A percentile compares a stretch with the other conserved stretches of the same genome.
phyloP scores from a whole-genome alignment of 2,113 vertebrate genomes.

The Rhagologus leucostigma region DNA sequence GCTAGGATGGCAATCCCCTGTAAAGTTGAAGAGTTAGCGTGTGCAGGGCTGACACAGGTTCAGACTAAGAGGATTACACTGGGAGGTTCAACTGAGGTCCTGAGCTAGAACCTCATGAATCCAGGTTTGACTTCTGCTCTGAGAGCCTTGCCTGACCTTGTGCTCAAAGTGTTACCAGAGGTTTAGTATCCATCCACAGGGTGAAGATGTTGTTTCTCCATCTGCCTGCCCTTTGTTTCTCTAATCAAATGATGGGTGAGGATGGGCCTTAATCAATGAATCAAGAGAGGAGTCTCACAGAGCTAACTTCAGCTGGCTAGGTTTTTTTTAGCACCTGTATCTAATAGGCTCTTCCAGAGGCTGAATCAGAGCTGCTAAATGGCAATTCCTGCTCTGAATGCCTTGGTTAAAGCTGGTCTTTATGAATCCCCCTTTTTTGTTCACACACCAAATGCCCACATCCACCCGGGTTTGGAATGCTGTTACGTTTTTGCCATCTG shows the following conservation, averaged over 20 bases:
- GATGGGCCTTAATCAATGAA: background rate
- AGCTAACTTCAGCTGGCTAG: background rate
- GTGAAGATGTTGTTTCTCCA: background rate
- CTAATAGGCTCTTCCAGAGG: background rate
- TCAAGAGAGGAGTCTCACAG: background rate
- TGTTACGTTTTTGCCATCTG: background rate
- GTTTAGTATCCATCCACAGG: background rate
- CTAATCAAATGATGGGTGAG: background rate
- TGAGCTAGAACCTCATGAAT: background rate
- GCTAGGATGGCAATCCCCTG: background rate
- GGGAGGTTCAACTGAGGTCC: background rate
- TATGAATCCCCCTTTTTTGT: background rate
- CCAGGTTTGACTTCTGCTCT: background rate
- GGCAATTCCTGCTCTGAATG: background rate
- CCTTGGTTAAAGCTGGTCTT: background rate
- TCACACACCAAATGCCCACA: background rate
- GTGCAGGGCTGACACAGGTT: background rate
- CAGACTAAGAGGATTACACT: background rate
- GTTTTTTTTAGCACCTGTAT: background rate
- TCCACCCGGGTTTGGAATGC: background rate
- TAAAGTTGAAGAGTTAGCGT: rapidly evolving
- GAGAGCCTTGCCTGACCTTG: background rate
- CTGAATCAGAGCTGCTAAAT: background rate
- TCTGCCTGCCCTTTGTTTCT: background rate
- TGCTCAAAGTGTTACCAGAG: background rate